A percentile compares a stretch with the other conserved stretches of the same genome.
phyloP scores from a whole-genome alignment of 2,888 invertebrate species.

The Drosophila vallismaia region DNA sequence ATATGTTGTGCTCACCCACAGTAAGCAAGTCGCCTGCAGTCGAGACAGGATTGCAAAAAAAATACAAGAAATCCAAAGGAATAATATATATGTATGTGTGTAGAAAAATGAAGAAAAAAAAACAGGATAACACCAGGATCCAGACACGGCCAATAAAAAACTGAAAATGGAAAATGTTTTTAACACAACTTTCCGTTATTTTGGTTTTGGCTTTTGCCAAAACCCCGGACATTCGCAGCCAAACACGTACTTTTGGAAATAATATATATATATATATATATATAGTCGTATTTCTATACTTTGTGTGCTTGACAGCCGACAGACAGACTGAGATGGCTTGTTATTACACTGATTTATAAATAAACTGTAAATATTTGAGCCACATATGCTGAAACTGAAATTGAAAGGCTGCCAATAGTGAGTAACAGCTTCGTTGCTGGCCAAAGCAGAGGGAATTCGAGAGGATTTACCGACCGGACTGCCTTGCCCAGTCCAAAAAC shows the following conservation, averaged over 20 bases:
- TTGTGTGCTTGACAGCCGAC: conserved; percentile 55
- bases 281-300: neutral
- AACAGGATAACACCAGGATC: conserved; percentile 12
- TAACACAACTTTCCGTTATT: conserved; percentile 50
- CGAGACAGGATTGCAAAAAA: conserved; percentile 5
- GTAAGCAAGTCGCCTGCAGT: conserved; percentile 10
- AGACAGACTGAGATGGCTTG: conserved; percentile 71
- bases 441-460: neutral
- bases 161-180: conserved; percentile 76
- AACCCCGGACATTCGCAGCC: conserved; percentile 53
- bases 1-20: conserved; percentile 43
- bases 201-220: conserved; percentile 30
- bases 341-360: conserved; percentile 78
- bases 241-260: conserved; percentile 10
- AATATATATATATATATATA: conserved; percentile 10
- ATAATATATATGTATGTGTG: neutral
- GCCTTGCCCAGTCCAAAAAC: conserved; percentile 46
- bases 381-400: conserved; percentile 29
- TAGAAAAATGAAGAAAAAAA: neutral
- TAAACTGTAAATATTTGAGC: conserved; percentile 76
- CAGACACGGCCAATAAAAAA: conserved; percentile 74
- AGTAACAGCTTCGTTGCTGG: conserved; percentile 14
- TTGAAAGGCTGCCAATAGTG: conserved; percentile 37
- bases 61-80: neutral
- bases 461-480: conserved; percentile 31